Evolutionary conservation across 2,113 vertebrate genomes (phyloP).

Genomic region (Daphoenositta chrysoptera): DNA sequence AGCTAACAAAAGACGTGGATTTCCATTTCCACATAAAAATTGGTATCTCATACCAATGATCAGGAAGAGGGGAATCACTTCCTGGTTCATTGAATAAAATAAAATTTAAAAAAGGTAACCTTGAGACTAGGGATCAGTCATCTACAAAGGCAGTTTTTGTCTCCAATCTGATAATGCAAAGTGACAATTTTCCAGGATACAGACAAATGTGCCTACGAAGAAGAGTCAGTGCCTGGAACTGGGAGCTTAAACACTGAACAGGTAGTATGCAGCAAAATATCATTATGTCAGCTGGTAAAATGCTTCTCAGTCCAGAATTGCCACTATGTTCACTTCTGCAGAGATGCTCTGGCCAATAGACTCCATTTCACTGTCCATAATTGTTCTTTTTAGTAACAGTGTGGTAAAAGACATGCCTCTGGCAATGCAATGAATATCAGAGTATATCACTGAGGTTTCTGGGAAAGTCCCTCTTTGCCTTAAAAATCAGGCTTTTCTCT

Average conservation of each 20-base stretch:
- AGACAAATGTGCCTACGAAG: not conserved
- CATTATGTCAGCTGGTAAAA: not conserved
- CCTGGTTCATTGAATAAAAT: not conserved
- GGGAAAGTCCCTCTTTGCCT: not conserved
- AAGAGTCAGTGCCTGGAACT: not conserved
- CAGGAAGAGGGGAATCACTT: rapidly evolving
- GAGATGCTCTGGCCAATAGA: not conserved
- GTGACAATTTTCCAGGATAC: not conserved
- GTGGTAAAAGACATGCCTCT: not conserved
- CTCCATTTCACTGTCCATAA: rapidly evolving
- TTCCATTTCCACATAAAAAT: not conserved
- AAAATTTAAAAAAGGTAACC: not conserved
- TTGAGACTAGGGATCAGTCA: not conserved
- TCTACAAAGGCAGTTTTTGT: not conserved
- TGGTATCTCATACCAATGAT: not conserved
- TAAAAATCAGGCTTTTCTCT: not conserved
- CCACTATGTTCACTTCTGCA: not conserved
- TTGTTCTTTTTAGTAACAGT: not conserved
- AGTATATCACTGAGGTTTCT: not conserved
- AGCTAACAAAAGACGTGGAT: not conserved
- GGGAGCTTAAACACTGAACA: not conserved
- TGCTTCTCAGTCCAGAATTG: not conserved
- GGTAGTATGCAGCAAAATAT: not conserved
- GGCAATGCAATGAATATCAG: not conserved
- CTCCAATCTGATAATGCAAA: not conserved